phyloP scores from a whole-genome alignment of 2,797 vertebrate genomes.

The Catostomus latipinnis region DNA sequence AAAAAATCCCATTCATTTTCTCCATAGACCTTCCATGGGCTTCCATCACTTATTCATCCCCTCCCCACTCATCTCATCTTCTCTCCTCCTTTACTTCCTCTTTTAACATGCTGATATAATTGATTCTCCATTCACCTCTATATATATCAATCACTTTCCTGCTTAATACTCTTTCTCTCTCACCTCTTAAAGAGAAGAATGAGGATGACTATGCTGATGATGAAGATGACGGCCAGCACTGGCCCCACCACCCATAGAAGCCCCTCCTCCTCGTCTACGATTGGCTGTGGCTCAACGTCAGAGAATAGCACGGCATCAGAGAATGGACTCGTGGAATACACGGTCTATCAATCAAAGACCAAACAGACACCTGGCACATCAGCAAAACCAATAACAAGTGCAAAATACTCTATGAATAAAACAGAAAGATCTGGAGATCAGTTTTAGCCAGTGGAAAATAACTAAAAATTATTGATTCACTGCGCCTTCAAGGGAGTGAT shows the following conservation, averaged over 20 bases:
- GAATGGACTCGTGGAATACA: conserved; percentile 96
- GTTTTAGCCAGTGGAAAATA: too few species aligned
- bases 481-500: too few species aligned
- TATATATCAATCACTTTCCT: background rate
- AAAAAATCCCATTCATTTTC: too few species aligned
- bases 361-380: background rate
- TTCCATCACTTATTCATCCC: background rate
- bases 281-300: conserved; percentile 94
- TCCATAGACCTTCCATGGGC: too few species aligned
- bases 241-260: conserved; percentile 98
- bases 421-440: too few species aligned
- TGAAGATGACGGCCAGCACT: conserved; percentile 97
- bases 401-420: too few species aligned
- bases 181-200: conserved; percentile 99
- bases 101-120: background rate
- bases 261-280: conserved; percentile 97
- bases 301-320: conserved; percentile 95
- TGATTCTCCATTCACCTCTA: background rate
- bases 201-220: conserved; percentile 99
- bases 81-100: background rate
- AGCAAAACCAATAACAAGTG: too few species aligned
- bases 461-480: too few species aligned
- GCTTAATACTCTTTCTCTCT: conserved; percentile 37
- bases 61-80: background rate
- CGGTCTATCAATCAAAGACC: conserved; percentile 78